These are phyloP conservation scores for Platorchestia sp. DNA, from an alignment of 1,140 invertebrate genomes.

Conservation along the genomic window DNA sequence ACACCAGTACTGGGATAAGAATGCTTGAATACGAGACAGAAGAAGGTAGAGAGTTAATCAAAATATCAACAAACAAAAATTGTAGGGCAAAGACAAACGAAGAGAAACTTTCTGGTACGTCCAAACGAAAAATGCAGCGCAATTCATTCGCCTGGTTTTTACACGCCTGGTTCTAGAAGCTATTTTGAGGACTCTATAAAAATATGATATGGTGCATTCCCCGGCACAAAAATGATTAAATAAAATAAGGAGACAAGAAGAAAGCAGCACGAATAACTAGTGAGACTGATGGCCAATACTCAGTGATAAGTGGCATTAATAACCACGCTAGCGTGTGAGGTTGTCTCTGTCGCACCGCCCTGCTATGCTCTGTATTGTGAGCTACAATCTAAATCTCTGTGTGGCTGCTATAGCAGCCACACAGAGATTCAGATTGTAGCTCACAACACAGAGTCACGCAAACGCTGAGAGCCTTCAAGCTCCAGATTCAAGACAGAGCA, in stretches of 20 bases:
- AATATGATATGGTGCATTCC: not conserved
- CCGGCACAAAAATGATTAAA: not conserved
- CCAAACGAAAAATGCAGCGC: not conserved
- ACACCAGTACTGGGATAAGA: not conserved
- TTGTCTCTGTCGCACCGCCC: not conserved
- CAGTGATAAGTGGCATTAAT: not conserved
- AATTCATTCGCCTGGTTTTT: not conserved
- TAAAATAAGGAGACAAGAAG: not conserved
- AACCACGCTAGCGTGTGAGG: not conserved
- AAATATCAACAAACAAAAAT: too few species aligned
- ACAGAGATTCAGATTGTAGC: not conserved
- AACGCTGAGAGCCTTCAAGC: not conserved
- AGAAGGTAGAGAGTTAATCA: not conserved
- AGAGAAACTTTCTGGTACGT: not conserved
- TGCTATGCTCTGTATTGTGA: not conserved
- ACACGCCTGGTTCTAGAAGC: not conserved
- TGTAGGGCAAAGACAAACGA: not conserved
- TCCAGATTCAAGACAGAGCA: not conserved
- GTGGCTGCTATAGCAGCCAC: not conserved
- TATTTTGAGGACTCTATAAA: not conserved
- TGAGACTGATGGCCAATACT: not conserved
- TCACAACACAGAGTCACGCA: not conserved
- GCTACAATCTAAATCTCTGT: not conserved
- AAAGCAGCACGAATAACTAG: not conserved
- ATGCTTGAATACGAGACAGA: not conserved